Base-by-base conservation (phyloP, 2,797 vertebrate genomes). In the Schizothorax lantsangensis region DNA sequence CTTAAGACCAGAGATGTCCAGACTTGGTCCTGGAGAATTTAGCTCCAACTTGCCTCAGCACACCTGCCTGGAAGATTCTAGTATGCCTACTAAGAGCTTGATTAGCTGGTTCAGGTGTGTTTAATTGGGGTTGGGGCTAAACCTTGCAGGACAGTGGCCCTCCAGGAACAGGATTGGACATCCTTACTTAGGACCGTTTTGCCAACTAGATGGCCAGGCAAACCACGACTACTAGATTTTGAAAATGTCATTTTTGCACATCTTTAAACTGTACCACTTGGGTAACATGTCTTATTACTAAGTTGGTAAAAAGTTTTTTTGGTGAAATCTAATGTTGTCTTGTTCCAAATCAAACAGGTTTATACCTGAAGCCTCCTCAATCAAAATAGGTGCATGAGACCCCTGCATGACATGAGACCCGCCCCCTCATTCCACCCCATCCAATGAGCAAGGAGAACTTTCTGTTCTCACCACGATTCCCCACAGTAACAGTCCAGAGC, bases 401-500 rank as follows among this genome's bases (percentile, higher is more conserved):
- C 6, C 2, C 5, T 33, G 62, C 62, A 49, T 68, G 10, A 36
- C 11, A 14, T 14, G 26, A 57, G 8, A 33, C 0, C 17, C 1
- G 4, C 30, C 43, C n/a, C 30, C 47, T 36, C 6, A n/a, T 52
- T 26, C 23, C 57, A 23, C 1, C 11, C 11, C 9, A 74, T 81
- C 69, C 69, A 81, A 30, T 81, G 5, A 68, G 33, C n/a, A 75
- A 23, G 2, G 43, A 75, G 10, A 68, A 43, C 17, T 36, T 15
- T 30, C 14, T 21, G 21, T 74, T n/a, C 15, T 86, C 30, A 52
- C 69, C 57, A 54, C 0, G 5, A 30, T 14, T 74, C 33, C n/a
- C 33, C 57, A 40, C 54, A 81, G 57, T 74, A 86, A 52, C 33
- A 19, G 54, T 40, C 17, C 38, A 66, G 71, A 30, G 45, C 59